Conservation (phyloP, 2,113 vertebrate species). For the Balaenoptera acutorostrata region DNA sequence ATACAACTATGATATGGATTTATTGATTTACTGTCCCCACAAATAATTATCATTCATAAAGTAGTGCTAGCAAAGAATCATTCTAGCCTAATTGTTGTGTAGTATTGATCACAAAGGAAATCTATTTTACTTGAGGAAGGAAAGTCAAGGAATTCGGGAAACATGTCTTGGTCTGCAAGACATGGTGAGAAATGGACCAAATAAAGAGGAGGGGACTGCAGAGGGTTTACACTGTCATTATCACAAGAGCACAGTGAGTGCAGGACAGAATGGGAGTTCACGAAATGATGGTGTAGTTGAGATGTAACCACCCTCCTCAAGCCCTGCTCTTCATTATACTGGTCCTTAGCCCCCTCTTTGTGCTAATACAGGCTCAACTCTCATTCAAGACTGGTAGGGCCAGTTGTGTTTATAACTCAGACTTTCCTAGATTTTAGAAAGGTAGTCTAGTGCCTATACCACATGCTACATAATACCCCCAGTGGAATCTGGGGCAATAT, state of each 20-base stretch:
- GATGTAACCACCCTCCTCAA: background rate
- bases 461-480: background rate
- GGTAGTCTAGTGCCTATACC: background rate
- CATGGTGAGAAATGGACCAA: background rate
- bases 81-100: background rate
- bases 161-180: background rate
- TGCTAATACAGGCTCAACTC: background rate
- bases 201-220: background rate
- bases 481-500: background rate
- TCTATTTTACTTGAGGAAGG: background rate
- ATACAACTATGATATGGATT: background rate
- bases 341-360: background rate
- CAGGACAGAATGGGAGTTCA: background rate
- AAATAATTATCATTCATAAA: background rate
- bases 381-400: background rate
- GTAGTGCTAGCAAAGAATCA: background rate
- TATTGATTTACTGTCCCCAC: background rate
- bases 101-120: background rate
- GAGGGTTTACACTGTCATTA: background rate
- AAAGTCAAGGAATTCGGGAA: constrained; percentile 2
- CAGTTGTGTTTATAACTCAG: background rate
- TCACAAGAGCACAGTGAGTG: background rate
- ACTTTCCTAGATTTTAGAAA: background rate
- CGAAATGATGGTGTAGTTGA: background rate
- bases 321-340: background rate